Evolutionary conservation across 37 sponge, comb jelly and placozoan species (phyloP), one percentile per base, ranked within the genome.

Genomic region (Agelas oroides): DNA sequence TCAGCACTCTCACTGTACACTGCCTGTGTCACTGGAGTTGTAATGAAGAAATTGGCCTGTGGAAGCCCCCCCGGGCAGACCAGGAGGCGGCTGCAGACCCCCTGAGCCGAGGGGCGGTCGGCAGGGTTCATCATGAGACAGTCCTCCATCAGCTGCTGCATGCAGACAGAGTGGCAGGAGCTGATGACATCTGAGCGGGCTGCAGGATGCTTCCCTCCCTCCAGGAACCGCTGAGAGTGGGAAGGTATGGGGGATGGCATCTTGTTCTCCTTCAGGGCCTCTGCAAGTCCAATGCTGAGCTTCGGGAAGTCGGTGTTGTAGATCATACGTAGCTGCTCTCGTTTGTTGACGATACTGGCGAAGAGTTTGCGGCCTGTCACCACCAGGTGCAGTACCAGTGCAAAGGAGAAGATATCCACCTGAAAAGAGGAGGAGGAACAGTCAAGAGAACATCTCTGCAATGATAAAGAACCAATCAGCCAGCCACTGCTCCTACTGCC

Each of bases 381-480:
- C 27, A 90, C 77, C 18, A 30, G n/a, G 59, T 80, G 79, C 16
- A 90, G 75, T 21, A 90, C 65, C 20, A 90, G 75, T 0, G 76
- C 91, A 69, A 90, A 81, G 46, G 91, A 90, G 34, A 90, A 90
- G 2, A 90, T 85, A 71, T 90, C 91, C 54, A 90, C 91, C 91
- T 90, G 76, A 18, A 64, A 27, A 28, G 32, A 32, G 35, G 35
- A 6, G 35, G 13, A 34, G 34, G 28, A 13, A n/a, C n/a, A n/a
- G n/a, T n/a, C n/a, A n/a, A n/a, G n/a, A n/a, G n/a, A n/a, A n/a
- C n/a, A n/a, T n/a, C n/a, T n/a, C n/a, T n/a, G n/a, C n/a, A n/a
- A n/a, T n/a, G n/a, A n/a, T n/a, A n/a, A n/a, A n/a, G n/a, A n/a
- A n/a, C n/a, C n/a, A n/a, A n/a, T n/a, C n/a, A n/a, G n/a, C n/a